These are phyloP conservation scores for Nasua narica DNA, from an alignment of 2,797 vertebrate genomes.

Conservation along the genomic window DNA sequence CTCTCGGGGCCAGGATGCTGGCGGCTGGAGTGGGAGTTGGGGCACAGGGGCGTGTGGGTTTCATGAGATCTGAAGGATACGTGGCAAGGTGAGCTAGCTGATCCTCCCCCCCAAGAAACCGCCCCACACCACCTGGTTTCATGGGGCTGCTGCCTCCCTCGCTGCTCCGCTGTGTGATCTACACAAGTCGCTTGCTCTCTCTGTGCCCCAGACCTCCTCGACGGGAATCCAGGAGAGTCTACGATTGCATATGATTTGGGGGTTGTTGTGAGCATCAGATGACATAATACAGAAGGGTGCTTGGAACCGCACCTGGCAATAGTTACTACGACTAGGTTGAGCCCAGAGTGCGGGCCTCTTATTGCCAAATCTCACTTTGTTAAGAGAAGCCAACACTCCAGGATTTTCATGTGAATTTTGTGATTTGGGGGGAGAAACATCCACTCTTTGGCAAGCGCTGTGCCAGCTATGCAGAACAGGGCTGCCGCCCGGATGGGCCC, in stretches of 20 bases:
- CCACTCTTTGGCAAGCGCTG: not conserved
- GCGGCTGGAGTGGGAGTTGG: not conserved
- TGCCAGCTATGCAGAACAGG: not conserved
- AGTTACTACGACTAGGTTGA: not conserved
- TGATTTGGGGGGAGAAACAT: not conserved
- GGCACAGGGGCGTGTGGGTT: not conserved
- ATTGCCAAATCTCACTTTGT: not conserved
- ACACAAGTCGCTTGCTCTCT: not conserved
- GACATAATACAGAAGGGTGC: not conserved
- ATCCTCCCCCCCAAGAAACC: no score
- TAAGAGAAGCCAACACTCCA: not conserved
- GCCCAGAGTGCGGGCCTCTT: not conserved
- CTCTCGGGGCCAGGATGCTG: fast-evolving
- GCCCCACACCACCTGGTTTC: not conserved
- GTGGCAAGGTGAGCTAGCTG: not conserved
- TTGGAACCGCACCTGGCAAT: not conserved
- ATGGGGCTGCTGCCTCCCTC: fast-evolving
- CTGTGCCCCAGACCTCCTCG: not conserved
- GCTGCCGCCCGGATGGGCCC: not conserved
- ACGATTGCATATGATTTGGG: not conserved
- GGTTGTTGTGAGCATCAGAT: not conserved
- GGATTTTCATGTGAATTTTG: not conserved
- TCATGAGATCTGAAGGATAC: not conserved
- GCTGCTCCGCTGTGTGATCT: not conserved
- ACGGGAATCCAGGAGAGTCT: not conserved